Conservation (phyloP, 2,797 vertebrate genomes). For the Psittacula derbiana region DNA sequence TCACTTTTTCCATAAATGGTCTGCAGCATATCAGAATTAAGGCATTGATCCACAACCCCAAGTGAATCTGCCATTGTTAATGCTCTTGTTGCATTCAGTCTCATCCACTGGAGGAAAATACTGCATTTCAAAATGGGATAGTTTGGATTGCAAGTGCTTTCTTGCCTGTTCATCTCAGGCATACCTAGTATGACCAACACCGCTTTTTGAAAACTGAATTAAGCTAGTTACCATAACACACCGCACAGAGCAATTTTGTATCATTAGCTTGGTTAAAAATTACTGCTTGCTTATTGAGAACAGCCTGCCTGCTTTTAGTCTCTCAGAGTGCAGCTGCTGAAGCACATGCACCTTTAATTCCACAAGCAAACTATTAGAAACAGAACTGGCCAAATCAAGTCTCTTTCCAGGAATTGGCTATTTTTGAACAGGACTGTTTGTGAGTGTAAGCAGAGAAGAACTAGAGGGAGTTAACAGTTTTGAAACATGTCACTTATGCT, state of each 20-base stretch:
- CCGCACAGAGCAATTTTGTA: not conserved
- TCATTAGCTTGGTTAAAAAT: not conserved
- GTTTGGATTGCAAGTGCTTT: not conserved
- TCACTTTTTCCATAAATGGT: not conserved
- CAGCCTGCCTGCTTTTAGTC: not conserved
- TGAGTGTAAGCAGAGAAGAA: not conserved
- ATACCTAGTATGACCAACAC: not conserved
- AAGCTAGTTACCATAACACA: not conserved
- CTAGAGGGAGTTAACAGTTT: not conserved
- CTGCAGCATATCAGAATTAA: not conserved
- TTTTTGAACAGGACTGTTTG: not conserved
- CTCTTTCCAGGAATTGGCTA: not conserved
- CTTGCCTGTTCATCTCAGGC: not conserved
- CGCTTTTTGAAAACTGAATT: not conserved
- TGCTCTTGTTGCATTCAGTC: not conserved
- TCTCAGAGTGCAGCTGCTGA: not conserved
- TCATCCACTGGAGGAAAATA: not conserved
- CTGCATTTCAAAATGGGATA: not conserved
- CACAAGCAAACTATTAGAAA: not conserved
- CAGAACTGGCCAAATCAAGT: not conserved
- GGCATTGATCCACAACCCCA: not conserved
- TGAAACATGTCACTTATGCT: slow-evolving; percentile 43
- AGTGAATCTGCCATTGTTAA: not conserved
- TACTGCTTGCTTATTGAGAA: not conserved
- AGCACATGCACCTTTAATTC: not conserved